These are phyloP conservation scores for Rapana venosa DNA, from an alignment of 2,888 invertebrate genomes.

Conservation along the genomic window DNA sequence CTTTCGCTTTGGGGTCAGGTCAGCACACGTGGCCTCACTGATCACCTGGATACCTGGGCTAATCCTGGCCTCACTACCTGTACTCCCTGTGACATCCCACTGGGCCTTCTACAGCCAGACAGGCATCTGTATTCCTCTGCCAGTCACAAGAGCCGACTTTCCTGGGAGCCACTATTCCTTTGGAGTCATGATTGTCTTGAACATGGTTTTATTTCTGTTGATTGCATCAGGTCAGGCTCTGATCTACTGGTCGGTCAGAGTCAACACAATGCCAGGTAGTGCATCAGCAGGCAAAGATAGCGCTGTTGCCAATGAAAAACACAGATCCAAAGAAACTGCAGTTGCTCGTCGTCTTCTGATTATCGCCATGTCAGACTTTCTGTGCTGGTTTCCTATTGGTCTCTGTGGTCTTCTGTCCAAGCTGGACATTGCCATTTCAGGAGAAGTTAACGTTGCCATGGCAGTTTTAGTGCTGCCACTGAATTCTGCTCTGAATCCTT, in stretches of 20 bases:
- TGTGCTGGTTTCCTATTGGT: constrained; percentile 33
- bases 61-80: neutral
- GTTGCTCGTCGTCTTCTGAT: constrained; percentile 15
- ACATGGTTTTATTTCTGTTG: neutral
- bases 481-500: constrained; percentile 18
- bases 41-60: neutral
- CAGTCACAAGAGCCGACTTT: neutral
- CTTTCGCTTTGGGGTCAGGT: neutral
- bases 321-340: neutral
- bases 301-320: neutral
- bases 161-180: constrained; percentile 1
- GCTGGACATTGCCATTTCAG: neutral
- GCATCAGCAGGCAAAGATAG: neutral
- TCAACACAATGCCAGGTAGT: neutral
- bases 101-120: constrained; percentile 24
- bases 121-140: constrained; percentile 20
- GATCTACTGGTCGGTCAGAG: constrained; percentile 11
- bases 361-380: constrained; percentile 26
- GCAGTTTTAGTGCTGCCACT: constrained; percentile 5
- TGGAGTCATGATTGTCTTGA: constrained; percentile 1
- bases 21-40: neutral
- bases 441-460: constrained; percentile 15
- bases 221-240: constrained; percentile 3
- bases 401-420: neutral
- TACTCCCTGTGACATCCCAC: neutral